Base-by-base conservation (phyloP, 2,797 vertebrate species). In the Hylomyscus alleni region DNA sequence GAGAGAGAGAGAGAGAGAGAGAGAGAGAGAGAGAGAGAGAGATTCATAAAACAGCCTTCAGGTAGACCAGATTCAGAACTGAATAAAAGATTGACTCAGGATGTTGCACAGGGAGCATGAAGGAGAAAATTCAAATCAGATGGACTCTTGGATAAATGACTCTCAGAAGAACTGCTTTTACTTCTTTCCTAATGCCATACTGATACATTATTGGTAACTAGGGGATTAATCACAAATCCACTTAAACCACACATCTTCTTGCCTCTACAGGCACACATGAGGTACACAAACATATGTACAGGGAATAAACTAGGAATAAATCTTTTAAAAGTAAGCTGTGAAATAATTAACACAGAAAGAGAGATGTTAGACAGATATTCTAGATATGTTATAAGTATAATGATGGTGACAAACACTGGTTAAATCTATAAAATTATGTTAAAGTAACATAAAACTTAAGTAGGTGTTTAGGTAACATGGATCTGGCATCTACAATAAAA, bases 351-450 rank as follows among this genome's bases (percentile, higher is more conserved):
- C 52, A 54, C 40, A 88, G 9, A 89, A 44, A 91, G n/a, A 50
- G 0, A 65, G 14, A 19, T 47, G 52, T 47, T 77, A 26, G 14
- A 65, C 11, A 76, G n/a, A 58, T 58, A 58, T 58, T n/a, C 6
- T 34, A 94, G 50, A 19, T 52, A 81, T 69, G 84, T 94, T 47
- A 65, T n/a, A 3, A 72, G 0, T 52, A 56, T 87, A n/a, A 47
- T 54, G 22, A 34, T 56, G 72, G 47, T 72, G 4, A 81, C 72
- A 93, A 95, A 44, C 52, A 77, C 29, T 92, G 5, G 15, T 47
- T 37, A 92, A 84, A 95, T 87, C 17, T 84, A 56, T 44, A 83
- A 54, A 29, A 62, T 15, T 94, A 52, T n/a, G 31, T 31, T 60
- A 75, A 95, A 6, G 6, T 17, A 34, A 34, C 54, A 20, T 82